A percentile compares a stretch with the other conserved stretches of the same genome.
These are phyloP conservation scores for Hyperoplus immaculatus DNA, from an alignment of 2,797 vertebrate species.

Conservation along the genomic window DNA sequence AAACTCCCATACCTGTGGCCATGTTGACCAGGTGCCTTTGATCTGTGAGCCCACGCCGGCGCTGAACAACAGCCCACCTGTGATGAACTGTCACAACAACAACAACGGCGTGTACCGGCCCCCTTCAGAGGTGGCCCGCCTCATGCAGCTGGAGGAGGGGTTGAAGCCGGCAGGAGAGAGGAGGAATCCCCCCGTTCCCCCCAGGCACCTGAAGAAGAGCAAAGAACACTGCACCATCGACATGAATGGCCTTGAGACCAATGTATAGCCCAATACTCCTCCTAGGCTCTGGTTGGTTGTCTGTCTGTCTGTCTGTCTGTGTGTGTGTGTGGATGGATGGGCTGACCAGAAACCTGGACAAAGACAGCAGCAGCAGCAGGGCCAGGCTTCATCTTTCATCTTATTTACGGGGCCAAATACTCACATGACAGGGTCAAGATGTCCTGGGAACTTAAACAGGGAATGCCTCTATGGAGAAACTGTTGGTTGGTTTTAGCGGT, in stretches of 20 bases:
- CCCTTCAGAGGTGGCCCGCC: constrained; percentile 87
- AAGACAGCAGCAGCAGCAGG: not conserved
- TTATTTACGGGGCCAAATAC: not conserved
- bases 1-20: not conserved
- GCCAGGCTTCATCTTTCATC: not conserved
- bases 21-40: constrained; percentile 84
- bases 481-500: not conserved
- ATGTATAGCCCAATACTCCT: constrained; percentile 77
- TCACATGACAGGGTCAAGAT: not conserved
- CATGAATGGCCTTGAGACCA: constrained; percentile 97
- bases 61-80: constrained; percentile 85
- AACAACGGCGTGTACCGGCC: constrained; percentile 92
- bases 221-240: constrained; percentile 94
- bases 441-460: not conserved
- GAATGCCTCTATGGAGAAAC: not conserved
- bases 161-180: constrained; percentile 78
- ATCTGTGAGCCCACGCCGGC: constrained; percentile 91
- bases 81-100: constrained; percentile 92
- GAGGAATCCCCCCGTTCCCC: constrained; percentile 82
- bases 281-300: not conserved
- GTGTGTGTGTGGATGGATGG: not conserved
- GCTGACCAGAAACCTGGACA: constrained; percentile 11
- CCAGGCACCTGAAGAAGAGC: constrained; percentile 83
- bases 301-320: not conserved
- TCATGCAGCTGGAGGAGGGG: constrained; percentile 92